A percentile compares a stretch with the other conserved stretches of the same genome.
These are phyloP conservation scores for Chelonus formosanus DNA, from an alignment of 2,888 invertebrate genomes.

Conservation along the genomic window DNA sequence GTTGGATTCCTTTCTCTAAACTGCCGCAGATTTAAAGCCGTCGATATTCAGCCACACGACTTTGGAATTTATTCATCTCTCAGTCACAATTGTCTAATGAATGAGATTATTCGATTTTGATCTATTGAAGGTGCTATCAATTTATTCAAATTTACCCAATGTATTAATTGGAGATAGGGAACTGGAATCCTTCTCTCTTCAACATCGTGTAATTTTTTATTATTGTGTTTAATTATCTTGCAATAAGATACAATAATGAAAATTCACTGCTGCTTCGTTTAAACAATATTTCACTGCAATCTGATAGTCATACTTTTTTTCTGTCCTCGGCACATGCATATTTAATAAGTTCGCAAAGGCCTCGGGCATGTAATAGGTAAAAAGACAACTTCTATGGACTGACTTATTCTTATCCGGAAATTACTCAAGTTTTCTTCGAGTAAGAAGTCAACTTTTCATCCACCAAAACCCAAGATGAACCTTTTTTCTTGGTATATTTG, in stretches of 20 bases:
- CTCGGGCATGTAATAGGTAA: slow-evolving; percentile 46
- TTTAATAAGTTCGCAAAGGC: slow-evolving; percentile 56
- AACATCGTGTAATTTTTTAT: too few relatives aligned
- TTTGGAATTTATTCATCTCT: not conserved
- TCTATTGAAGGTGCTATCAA: too few relatives aligned
- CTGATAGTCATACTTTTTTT: slow-evolving; percentile 7
- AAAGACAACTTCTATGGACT: slow-evolving; percentile 35
- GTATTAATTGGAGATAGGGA: too few relatives aligned
- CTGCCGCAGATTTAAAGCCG: slow-evolving; percentile 40
- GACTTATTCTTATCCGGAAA: slow-evolving; percentile 50
- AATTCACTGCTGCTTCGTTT: slow-evolving; percentile 13
- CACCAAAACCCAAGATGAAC: slow-evolving; percentile 1
- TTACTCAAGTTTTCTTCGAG: slow-evolving; percentile 56
- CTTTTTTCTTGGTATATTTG: slow-evolving; percentile 1
- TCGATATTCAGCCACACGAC: slow-evolving; percentile 38
- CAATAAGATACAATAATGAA: too few relatives aligned
- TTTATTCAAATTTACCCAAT: too few relatives aligned
- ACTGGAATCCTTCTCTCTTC: too few relatives aligned
- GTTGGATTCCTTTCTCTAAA: slow-evolving; percentile 48
- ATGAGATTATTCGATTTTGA: too few relatives aligned
- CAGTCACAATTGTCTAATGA: too few relatives aligned
- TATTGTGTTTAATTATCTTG: too few relatives aligned
- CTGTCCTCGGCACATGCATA: slow-evolving; percentile 49
- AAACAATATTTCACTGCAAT: slow-evolving; percentile 43
- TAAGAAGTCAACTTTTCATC: slow-evolving; percentile 9